Conservation (phyloP, 2,113 vertebrate species). For the Poeciliopsis turrubarensis region DNA sequence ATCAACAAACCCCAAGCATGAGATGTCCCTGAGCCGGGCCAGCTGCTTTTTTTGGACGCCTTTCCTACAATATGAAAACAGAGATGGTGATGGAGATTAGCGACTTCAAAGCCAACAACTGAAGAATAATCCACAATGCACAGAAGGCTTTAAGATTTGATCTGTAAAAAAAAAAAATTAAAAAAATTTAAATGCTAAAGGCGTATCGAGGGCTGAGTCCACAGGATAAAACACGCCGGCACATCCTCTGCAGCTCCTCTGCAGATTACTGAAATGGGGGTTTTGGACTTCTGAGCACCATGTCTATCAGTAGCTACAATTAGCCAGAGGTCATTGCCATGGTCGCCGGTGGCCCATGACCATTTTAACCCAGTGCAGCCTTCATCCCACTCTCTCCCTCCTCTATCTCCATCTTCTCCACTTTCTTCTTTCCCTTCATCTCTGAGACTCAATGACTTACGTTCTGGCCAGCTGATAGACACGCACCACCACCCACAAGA, state of each 20-base stretch:
- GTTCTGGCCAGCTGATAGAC: constrained; percentile 28
- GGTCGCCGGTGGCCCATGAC: constrained; percentile 55
- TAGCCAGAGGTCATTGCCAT: constrained; percentile 71
- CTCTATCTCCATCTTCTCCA: constrained; percentile 19
- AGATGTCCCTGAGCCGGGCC: constrained; percentile 36
- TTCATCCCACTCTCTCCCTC: neutral
- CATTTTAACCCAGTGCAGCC: constrained; percentile 42
- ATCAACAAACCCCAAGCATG: constrained; percentile 46
- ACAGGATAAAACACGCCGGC: constrained; percentile 15
- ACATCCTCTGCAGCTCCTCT: constrained; percentile 15
- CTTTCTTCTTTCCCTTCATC: constrained; percentile 13
- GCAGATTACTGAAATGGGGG: constrained; percentile 60
- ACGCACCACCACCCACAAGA: constrained; percentile 45
- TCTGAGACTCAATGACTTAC: constrained; percentile 37
- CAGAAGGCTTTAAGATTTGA: constrained; percentile 45
- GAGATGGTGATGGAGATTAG: constrained; percentile 69
- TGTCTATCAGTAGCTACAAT: constrained; percentile 71
- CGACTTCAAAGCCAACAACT: constrained; percentile 63
- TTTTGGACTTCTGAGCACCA: constrained; percentile 53
- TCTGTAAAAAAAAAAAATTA: constrained; percentile 48
- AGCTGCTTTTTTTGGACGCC: constrained; percentile 66
- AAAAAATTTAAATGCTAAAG: constrained; percentile 25
- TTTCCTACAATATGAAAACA: constrained; percentile 36
- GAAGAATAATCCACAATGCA: constrained; percentile 51
- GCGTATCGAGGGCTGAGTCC: constrained; percentile 38